phyloP scores from a whole-genome alignment of 2,888 invertebrate species.

The Lamellibrachia satsuma region DNA sequence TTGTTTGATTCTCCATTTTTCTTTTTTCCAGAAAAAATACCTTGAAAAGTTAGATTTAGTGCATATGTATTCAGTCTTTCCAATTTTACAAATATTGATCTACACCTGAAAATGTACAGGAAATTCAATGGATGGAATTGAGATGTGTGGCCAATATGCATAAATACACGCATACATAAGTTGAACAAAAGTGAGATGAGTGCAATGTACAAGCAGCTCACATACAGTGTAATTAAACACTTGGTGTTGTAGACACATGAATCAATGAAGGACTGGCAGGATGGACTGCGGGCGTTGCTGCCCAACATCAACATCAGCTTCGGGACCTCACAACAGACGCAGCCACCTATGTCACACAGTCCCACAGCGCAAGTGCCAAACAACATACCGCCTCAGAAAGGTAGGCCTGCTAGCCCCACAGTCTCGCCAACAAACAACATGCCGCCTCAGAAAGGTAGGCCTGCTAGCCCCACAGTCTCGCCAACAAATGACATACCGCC shows the following conservation, averaged over 20 bases:
- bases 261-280: constrained; percentile 70
- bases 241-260: constrained; percentile 48
- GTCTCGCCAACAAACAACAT: constrained; percentile 18
- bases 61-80: too few species aligned
- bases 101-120: too few species aligned
- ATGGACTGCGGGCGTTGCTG: constrained; percentile 66
- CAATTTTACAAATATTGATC: too few species aligned
- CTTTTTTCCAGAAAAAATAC: too few species aligned
- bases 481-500: too few species aligned
- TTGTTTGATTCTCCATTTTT: background rate
- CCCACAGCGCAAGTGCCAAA: constrained; percentile 14
- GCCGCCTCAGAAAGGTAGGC: background rate
- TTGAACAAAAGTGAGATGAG: background rate
- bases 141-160: background rate
- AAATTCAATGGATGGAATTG: too few species aligned
- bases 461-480: background rate
- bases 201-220: background rate
- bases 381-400: background rate
- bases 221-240: constrained; percentile 38
- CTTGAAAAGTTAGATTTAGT: too few species aligned
- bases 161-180: background rate
- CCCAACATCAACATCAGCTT: constrained; percentile 68
- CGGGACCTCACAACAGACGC: constrained; percentile 39
- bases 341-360: constrained; percentile 7
- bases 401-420: constrained; percentile 17